phyloP scores from a whole-genome alignment of 2,888 invertebrate genomes.

The Tethea ocularis region DNA sequence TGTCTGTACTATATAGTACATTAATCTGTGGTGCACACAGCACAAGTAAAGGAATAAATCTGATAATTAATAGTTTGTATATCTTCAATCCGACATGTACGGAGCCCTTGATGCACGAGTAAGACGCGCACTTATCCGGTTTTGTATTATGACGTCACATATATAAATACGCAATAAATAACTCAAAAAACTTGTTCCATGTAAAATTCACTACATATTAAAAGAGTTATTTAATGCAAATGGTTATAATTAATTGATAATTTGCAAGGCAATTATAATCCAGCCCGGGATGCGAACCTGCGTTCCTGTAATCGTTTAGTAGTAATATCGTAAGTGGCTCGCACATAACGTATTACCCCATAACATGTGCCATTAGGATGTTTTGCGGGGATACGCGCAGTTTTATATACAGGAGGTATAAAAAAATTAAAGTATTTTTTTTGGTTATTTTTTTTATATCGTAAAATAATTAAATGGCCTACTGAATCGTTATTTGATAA shows the following conservation, averaged over 20 bases:
- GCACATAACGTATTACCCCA: constrained; percentile 25
- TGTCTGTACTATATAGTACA: too few relatives aligned
- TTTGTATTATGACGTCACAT: too few relatives aligned
- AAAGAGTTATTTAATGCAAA: neutral
- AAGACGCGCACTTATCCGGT: too few relatives aligned
- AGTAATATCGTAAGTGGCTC: constrained; percentile 8
- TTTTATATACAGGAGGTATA: constrained; percentile 3
- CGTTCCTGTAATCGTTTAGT: constrained; percentile 1
- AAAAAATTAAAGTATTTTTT: neutral
- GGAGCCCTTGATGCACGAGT: too few relatives aligned
- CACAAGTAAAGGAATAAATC: too few relatives aligned
- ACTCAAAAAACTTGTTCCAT: neutral
- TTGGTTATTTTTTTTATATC: too few relatives aligned
- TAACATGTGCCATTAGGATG: constrained; percentile 23
- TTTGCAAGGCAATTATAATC: constrained; percentile 3
- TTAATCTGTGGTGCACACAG: too few relatives aligned
- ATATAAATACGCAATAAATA: too few relatives aligned
- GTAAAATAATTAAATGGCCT: too few relatives aligned
- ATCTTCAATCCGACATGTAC: too few relatives aligned
- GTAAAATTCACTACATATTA: neutral
- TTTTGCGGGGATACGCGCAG: constrained; percentile 5
- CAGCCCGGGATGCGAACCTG: constrained; percentile 6
- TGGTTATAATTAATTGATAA: neutral
- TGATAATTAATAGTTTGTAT: too few relatives aligned
- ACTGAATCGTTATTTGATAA: too few relatives aligned